A percentile compares a stretch with the other conserved stretches of the same genome.
Evolutionary conservation across 2,797 vertebrate genomes (phyloP).

Genomic region (Ptychobarbus kaznakovi): DNA sequence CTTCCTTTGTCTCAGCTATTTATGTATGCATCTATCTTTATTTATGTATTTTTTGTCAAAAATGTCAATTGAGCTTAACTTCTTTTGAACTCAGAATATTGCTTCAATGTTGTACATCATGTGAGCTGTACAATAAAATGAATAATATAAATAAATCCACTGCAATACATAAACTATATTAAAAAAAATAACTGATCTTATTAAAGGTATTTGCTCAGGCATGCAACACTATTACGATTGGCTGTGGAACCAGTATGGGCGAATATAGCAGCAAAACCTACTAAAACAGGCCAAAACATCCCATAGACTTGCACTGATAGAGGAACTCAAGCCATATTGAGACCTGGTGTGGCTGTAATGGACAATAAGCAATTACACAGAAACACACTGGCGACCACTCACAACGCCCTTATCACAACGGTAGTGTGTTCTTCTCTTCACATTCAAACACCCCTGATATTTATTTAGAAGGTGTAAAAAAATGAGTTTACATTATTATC

Average conservation of each 20-base stretch:
- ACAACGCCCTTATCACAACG: neutral
- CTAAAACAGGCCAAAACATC: neutral
- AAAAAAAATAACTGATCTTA: neutral
- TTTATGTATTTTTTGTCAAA: too few relatives aligned
- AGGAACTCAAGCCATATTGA: neutral
- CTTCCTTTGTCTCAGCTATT: too few relatives aligned
- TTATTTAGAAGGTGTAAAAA: neutral
- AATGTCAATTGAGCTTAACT: neutral
- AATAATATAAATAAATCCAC: neutral
- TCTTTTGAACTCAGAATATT: neutral
- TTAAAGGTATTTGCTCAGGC: neutral
- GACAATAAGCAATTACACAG: neutral
- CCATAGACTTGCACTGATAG: neutral
- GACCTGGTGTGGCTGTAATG: neutral
- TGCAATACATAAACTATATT: neutral
- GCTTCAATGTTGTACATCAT: neutral
- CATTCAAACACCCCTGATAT: neutral
- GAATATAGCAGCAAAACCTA: neutral
- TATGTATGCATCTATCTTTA: too few relatives aligned
- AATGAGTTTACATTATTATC: constrained; percentile 6
- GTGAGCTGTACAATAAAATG: neutral
- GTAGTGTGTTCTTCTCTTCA: neutral
- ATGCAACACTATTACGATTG: neutral
- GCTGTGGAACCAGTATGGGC: neutral
- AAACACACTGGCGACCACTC: neutral